These are phyloP conservation scores for Deladenus siricidicola DNA, from an alignment of 2,888 invertebrate species.

Conservation along the genomic window DNA sequence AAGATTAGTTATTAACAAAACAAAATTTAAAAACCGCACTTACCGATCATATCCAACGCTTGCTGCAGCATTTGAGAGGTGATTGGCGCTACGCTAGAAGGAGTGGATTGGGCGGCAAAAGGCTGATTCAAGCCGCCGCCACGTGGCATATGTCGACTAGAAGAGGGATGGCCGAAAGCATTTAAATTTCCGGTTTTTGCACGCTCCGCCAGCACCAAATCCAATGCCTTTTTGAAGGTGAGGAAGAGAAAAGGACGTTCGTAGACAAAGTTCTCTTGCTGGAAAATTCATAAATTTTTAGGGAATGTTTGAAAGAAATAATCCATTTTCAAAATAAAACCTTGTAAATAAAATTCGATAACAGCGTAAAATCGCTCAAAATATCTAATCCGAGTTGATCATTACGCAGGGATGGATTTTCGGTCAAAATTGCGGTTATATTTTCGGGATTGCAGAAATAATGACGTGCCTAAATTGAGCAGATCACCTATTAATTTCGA, in stretches of 20 bases:
- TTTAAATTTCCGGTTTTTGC: not conserved
- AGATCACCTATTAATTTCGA: not conserved
- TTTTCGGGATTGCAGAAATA: not conserved
- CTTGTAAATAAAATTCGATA: conserved; percentile 1
- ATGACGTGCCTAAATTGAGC: not conserved
- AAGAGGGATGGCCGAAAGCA: not conserved
- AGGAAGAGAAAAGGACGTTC: conserved; percentile 8
- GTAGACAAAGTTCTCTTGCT: conserved; percentile 11
- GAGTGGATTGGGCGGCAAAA: not conserved
- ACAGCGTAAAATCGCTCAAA: not conserved
- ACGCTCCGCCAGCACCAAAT: not conserved
- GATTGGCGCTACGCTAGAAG: conserved; percentile 3
- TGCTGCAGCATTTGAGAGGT: conserved; percentile 18
- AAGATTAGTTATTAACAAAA: no score
- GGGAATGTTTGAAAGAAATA: not conserved
- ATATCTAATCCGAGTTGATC: not conserved
- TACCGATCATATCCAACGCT: conserved; percentile 6
- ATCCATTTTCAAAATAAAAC: not conserved
- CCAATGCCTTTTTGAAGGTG: conserved; percentile 8
- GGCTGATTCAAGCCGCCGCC: not conserved
- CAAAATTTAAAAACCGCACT: no score
- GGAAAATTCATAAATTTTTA: not conserved
- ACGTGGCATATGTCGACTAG: not conserved
- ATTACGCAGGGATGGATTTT: not conserved
- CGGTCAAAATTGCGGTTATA: not conserved